Percentiles rank a stretch among this genome's conserved stretches.
These are phyloP conservation scores for Aporophyla nigra DNA, from an alignment of 2,888 invertebrate genomes.

Conservation along the genomic window DNA sequence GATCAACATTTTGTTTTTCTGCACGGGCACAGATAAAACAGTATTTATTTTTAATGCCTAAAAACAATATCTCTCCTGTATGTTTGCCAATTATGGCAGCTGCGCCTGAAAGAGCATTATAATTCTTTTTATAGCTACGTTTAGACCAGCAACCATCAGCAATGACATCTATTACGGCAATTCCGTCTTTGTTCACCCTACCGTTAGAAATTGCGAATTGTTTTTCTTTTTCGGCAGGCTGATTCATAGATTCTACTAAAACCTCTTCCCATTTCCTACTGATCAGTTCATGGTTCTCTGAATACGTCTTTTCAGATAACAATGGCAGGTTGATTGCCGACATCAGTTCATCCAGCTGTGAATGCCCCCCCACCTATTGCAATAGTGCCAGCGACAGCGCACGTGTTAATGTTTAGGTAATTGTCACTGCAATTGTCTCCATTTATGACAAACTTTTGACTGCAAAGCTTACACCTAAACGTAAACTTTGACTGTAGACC, in stretches of 20 bases:
- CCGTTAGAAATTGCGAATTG: constrained; percentile 9
- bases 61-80: background rate
- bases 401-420: constrained; percentile 3
- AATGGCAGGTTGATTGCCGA: constrained; percentile 10
- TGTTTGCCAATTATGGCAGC: constrained; percentile 21
- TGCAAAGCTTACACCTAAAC: background rate
- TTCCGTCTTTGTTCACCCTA: constrained; percentile 28
- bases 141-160: too few species aligned
- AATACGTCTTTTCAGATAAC: constrained; percentile 13
- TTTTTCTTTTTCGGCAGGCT: constrained; percentile 11
- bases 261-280: constrained; percentile 3
- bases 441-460: constrained; percentile 11
- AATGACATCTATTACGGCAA: constrained; percentile 17
- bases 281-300: background rate
- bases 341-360: constrained; percentile 8
- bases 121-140: constrained; percentile 1
- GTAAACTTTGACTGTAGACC: constrained; percentile 16
- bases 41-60: constrained; percentile 7
- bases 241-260: constrained; percentile 18
- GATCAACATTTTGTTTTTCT: background rate
- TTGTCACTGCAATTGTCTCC: constrained; percentile 10
- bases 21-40: constrained; percentile 8
- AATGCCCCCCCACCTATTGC: background rate
- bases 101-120: constrained; percentile 13
- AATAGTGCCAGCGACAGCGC: background rate